Conservation (phyloP, 2,113 vertebrate genomes). For the Crypturellus undulatus region DNA sequence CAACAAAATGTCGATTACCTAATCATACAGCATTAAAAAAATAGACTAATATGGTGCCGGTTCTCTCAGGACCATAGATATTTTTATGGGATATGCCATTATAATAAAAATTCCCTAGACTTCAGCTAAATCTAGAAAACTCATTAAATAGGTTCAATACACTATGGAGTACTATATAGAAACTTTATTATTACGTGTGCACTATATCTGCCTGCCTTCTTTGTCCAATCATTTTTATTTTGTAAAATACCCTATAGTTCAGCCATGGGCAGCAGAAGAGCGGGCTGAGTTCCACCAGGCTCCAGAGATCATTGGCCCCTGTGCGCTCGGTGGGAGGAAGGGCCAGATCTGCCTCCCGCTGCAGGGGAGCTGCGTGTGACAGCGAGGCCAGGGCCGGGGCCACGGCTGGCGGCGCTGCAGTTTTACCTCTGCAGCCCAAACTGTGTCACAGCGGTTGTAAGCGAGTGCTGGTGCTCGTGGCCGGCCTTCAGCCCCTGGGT, state of each 20-base stretch:
- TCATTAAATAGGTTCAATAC: constrained; percentile 65
- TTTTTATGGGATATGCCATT: constrained; percentile 51
- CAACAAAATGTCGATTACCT: constrained; percentile 19
- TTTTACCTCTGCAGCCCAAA: too few species aligned
- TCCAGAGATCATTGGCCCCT: background rate
- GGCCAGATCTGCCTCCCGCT: too few species aligned
- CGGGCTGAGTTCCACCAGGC: background rate
- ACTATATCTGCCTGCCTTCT: constrained; percentile 53
- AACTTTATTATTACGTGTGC: constrained; percentile 49
- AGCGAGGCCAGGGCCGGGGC: too few species aligned
- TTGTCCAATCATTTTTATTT: background rate
- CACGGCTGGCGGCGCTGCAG: too few species aligned
- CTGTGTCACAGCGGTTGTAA: too few species aligned
- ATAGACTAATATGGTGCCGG: constrained; percentile 41
- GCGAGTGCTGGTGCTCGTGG: too few species aligned
- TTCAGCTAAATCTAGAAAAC: constrained; percentile 66
- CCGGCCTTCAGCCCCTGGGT: too few species aligned
- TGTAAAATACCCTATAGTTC: background rate
- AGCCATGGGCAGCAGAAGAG: background rate
- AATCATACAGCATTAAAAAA: constrained; percentile 17
- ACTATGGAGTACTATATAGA: constrained; percentile 59
- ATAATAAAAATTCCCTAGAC: constrained; percentile 71
- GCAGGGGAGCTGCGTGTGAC: too few species aligned
- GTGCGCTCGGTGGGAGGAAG: background rate
- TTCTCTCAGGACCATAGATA: constrained; percentile 49